These are phyloP conservation scores for Calliphora vomitoria DNA, from an alignment of 2,888 invertebrate species.

Conservation along the genomic window DNA sequence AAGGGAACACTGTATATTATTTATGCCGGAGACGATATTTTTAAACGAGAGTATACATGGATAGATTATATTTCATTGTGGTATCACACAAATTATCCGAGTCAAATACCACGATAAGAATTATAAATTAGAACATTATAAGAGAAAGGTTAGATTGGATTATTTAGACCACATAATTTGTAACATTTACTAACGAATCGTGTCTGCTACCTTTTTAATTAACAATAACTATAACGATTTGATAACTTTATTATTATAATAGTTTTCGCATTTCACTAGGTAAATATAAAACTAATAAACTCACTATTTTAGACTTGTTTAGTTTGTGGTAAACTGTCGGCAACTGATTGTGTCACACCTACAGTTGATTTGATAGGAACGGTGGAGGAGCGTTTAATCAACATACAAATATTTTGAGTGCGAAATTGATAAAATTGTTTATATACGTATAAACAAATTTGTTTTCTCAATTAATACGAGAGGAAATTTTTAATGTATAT, in stretches of 20 bases:
- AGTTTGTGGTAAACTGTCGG: conserved; percentile 15
- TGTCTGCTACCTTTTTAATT: background rate
- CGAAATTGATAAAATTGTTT: conserved; percentile 4
- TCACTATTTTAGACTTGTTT: conserved; percentile 9
- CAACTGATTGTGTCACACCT: conserved; percentile 25
- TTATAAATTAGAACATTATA: background rate
- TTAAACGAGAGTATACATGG: too few species aligned
- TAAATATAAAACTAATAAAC: background rate
- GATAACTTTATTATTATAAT: background rate
- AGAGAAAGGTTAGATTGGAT: background rate
- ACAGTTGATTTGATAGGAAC: background rate
- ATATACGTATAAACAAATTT: background rate
- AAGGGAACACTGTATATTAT: too few species aligned
- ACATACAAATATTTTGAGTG: conserved; percentile 13
- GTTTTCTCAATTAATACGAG: background rate
- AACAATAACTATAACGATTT: background rate
- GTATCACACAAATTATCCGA: background rate
- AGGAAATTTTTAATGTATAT: background rate
- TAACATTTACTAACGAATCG: background rate
- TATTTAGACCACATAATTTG: background rate
- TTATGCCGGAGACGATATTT: too few species aligned
- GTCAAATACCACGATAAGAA: background rate
- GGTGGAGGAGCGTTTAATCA: background rate
- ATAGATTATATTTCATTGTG: too few species aligned
- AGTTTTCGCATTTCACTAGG: background rate